Base-by-base conservation (phyloP, 2,113 vertebrate genomes). In the Columba janthina region DNA sequence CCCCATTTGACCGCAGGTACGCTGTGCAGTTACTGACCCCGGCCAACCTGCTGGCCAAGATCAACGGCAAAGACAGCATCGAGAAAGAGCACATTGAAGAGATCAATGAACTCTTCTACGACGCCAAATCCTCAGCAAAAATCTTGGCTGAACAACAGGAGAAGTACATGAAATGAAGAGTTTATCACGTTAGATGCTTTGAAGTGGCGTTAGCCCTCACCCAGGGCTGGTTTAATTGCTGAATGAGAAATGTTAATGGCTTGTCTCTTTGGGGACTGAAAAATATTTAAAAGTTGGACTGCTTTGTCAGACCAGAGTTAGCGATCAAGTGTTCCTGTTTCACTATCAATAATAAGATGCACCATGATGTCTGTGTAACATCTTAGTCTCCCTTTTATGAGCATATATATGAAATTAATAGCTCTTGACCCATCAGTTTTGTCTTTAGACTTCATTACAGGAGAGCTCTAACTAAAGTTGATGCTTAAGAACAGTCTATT, bases 21-120 rank as follows among this genome's bases (percentile, higher is more conserved):
- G 98, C 99, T 0, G 98, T 99, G 25, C 99, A 99, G 98, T 98
- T 99, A 82, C 98, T 99, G 96, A 99, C 99, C 14, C 99, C 99
- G 0, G 99, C 99, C 91, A 99, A 98, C 96, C 97, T 99, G 85
- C 98, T 99, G 46, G 99, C 99, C 9, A 99, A 99, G 65, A 99
- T 99, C 97, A 99, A 99, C 60, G 99, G 99, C 36, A 99, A 99
- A 95, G 99, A 99, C 96, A 97, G 98, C 25, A 99, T 99, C 10
- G 99, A 99, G 96, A 98, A 99, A 66, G 99, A 99, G 93, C 99
- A 99, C n/a, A 98, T 99, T 31, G 99, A 99, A 94, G 99, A 99
- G 97, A 99, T 99, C 96, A 99, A 99, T 40, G 99, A 99, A 98
- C 98, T 99, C 67, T 99, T 99, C 98, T 99, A 99, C 20, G 99